phyloP scores from a whole-genome alignment of 2,888 invertebrate species.

The Norana najaformis region DNA sequence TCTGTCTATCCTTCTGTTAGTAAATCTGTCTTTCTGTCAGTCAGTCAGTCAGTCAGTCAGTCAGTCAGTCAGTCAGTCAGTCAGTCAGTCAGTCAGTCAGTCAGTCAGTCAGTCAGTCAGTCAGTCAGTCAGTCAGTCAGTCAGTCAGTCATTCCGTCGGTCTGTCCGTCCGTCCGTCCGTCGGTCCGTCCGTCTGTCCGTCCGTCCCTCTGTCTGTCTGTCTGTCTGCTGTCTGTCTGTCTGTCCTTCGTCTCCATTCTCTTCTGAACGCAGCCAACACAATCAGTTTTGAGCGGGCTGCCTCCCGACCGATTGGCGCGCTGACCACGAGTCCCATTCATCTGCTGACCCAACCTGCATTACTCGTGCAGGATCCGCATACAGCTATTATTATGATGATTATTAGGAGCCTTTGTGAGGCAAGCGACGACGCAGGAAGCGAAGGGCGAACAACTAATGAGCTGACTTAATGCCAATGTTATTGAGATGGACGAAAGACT shows the following conservation, averaged over 20 bases:
- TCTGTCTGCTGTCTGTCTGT: neutral
- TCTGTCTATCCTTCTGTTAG: neutral
- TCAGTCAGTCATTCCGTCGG: neutral
- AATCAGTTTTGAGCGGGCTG: neutral
- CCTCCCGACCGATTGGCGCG: neutral
- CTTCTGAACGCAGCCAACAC: neutral
- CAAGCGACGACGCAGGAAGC: neutral
- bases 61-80: neutral
- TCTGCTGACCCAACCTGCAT: neutral
- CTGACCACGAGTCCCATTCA: neutral
- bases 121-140: neutral
- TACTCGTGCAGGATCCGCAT: neutral
- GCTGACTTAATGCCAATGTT: conserved; percentile 1
- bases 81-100: neutral
- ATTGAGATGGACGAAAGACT: neutral
- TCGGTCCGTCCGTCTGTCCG: neutral
- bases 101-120: neutral
- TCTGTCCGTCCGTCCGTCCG: neutral
- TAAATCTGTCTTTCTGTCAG: neutral
- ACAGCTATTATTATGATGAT: neutral
- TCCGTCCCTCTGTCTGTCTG: neutral
- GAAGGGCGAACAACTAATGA: neutral
- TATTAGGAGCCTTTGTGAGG: neutral
- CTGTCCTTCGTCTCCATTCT: neutral
- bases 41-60: neutral